Evolutionary conservation across 1,140 invertebrate genomes (phyloP), one percentile per base, ranked within the genome.

Genomic region (Drosophila miranda): DNA sequence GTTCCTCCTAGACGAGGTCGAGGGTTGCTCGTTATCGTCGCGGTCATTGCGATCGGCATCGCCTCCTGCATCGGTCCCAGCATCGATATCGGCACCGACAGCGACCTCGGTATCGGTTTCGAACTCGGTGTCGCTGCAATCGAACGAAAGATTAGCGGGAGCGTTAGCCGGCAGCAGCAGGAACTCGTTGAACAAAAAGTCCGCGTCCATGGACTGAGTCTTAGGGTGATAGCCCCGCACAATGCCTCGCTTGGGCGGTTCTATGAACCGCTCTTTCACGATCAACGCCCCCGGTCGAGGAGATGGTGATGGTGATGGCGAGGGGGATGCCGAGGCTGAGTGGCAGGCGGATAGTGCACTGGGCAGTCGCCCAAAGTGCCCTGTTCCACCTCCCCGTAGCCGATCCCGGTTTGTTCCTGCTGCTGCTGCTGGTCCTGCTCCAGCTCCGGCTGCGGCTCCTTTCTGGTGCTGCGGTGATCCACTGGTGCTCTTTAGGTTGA

Each of bases 171-270:
- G 89, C 34, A 90, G 58, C 50, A 89, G 26, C 0, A 90, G 63
- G 56, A 90, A 90, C 64, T 90, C 89, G 58, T 90, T 90, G 28
- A 74, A 90, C n/a, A 90, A 60, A 51, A 90, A 90, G 48, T 90
- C 89, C 0, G 88, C 78, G 30, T 90, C 89, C 89, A 90, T 90
- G 14, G 88, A 90, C 56, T 90, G 88, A 0, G 89, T 90, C 30
- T 92, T 91, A 30, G 89, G 91, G 60, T 92, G 91, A 74, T 92
- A 92, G 78, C 92, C 92, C 54, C 89, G 91, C 30, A 90, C 91
- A 21, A 92, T 89, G 45, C 92, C 83, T 19, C 92, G 91, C 73
- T 91, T 91, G 4, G 91, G 90, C 1, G 92, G 91, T 71, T 92
- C 92, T 8, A 93, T 92, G 62, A 90, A 92, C 30, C 82, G 81